Evolutionary conservation across 2,888 invertebrate species (phyloP), one percentile per base, ranked within the genome.

Genomic region (Linnaemya vulpina): DNA sequence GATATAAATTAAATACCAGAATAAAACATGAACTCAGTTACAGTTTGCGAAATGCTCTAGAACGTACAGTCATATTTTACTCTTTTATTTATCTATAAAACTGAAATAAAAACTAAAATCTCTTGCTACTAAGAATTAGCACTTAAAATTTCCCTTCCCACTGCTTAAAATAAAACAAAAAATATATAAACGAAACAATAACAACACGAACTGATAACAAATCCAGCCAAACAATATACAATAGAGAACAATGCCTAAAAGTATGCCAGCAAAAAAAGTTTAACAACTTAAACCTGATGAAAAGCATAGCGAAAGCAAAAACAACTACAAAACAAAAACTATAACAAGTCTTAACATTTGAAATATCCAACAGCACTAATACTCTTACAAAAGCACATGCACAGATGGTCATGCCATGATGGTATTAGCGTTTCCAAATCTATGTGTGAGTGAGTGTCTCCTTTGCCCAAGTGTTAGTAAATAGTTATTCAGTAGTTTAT

Each of bases 261-360:
- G 70, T 82, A 75, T 82, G 77, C 78, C 58, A 74, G 10, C 17
- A n/a, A 65, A 78, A 65, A 78, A 81, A 75, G 46, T 60, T 71
- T 30, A 67, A 55, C 46, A 80, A 76, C 62, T 76, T 80, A 70
- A 75, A 71, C 68, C 68, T 43, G 22, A 13, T 38, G n/a, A 73
- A 53, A 74, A 62, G 62, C 58, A 73, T 53, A 68, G 65, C 53
- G 67, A 46, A 58, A 49, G 35, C 40, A 3, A 11, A 68, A 65
- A 40, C 43, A 60, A 73, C 35, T 35, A 73, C 46, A 60, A 62
- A 71, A 60, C 17, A 25, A 76, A 82, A 82, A 73, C 60, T 73
- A 73, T 43, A 77, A 65, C 53, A 70, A 74, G 63, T 63, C 65
- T 70, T 67, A 38, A 60, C 58, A 67, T 80, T 67, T 46, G 71